Evolutionary conservation across 2,888 invertebrate genomes (phyloP).

Genomic region (Dilophus febrilis): DNA sequence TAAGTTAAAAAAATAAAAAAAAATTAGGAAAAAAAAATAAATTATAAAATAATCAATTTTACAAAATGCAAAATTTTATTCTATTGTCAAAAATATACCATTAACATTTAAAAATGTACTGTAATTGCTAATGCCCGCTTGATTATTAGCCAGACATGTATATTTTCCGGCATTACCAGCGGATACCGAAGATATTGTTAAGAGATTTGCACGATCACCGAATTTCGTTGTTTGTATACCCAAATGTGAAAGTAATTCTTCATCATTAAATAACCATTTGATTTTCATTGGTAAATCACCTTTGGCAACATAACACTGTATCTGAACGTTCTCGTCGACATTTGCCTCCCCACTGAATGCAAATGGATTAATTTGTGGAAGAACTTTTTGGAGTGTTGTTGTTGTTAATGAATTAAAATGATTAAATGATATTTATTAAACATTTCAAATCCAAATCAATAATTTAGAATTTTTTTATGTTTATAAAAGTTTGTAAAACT

Average conservation of each 20-base stretch:
- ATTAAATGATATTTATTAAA: too few relatives aligned
- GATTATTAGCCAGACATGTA: constrained; percentile 52
- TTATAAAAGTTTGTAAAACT: too few relatives aligned
- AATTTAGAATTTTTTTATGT: too few relatives aligned
- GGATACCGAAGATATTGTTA: constrained; percentile 31
- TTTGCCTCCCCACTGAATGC: constrained; percentile 46
- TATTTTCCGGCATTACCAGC: constrained; percentile 56
- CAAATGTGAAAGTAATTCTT: constrained; percentile 31
- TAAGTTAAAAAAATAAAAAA: too few relatives aligned
- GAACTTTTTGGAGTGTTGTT: too few relatives aligned
- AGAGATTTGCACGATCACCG: constrained; percentile 1
- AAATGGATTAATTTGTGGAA: constrained; percentile 54
- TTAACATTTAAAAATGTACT: constrained; percentile 35
- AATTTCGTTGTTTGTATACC: constrained; percentile 24
- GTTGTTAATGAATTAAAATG: too few relatives aligned
- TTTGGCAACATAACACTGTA: constrained; percentile 53
- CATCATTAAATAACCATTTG: constrained; percentile 45
- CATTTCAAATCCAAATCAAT: too few relatives aligned
- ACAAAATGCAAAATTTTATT: too few relatives aligned
- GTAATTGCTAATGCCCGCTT: constrained; percentile 33
- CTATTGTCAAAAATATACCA: constrained; percentile 30
- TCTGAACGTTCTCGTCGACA: constrained; percentile 49
- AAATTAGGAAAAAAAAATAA: too few relatives aligned
- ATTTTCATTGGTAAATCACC: constrained; percentile 66
- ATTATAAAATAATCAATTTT: too few relatives aligned